Conservation (phyloP, 2,888 invertebrate genomes). For the Callyntrura guangdongensis region DNA sequence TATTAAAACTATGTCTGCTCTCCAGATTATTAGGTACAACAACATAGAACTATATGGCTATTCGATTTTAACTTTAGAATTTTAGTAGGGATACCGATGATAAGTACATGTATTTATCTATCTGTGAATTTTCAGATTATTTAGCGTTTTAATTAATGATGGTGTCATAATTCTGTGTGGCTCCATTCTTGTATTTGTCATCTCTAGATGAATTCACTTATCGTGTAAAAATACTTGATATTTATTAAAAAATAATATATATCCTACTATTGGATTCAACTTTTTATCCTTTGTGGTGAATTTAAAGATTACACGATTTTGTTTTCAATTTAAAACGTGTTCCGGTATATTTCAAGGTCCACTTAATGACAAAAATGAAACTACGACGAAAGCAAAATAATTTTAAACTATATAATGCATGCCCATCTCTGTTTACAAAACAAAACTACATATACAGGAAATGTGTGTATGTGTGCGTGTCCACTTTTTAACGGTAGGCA, state of each 20-base stretch:
- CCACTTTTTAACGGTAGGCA: conserved; percentile 23
- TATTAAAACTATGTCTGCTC: conserved; percentile 11
- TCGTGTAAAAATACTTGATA: conserved; percentile 30
- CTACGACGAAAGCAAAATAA: not conserved
- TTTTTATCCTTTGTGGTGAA: not conserved
- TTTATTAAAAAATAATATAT: conserved; percentile 8
- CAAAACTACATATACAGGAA: not conserved
- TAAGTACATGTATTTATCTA: conserved; percentile 22
- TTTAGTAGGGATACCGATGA: not conserved
- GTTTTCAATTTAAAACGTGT: conserved; percentile 26
- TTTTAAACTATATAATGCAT: not conserved
- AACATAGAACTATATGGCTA: not conserved
- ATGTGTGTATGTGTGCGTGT: conserved; percentile 23
- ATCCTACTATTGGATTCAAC: not conserved
- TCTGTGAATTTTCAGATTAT: conserved; percentile 34
- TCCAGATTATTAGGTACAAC: conserved; percentile 43
- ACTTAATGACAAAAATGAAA: not conserved
- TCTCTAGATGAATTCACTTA: conserved; percentile 7
- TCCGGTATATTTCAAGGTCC: not conserved
- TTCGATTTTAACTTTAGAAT: not conserved
- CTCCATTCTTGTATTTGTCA: conserved; percentile 27
- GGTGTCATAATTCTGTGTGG: not conserved
- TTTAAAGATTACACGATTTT: not conserved
- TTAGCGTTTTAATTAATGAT: conserved; percentile 29
- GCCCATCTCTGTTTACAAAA: not conserved